Conservation (phyloP, 2,113 vertebrate genomes). For the Ailurus styani region DNA sequence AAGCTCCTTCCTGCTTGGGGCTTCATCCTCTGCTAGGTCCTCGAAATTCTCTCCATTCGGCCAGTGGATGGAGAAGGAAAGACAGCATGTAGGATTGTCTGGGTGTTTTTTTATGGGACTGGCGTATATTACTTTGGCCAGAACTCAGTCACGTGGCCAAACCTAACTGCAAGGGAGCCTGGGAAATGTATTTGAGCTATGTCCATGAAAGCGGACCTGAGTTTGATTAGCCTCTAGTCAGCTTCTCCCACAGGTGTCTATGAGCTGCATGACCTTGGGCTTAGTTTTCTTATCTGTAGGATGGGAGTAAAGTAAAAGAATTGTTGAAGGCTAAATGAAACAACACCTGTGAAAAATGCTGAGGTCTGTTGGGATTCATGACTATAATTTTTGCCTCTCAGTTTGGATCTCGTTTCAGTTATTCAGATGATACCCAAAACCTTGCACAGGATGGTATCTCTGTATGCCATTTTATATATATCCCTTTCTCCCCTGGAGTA, state of each 20-base stretch:
- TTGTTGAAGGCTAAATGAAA: neutral
- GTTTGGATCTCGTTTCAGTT: neutral
- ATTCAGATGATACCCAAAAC: neutral
- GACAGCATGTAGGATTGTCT: neutral
- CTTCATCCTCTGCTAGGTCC: neutral
- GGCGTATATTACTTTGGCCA: neutral
- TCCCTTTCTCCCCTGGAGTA: neutral
- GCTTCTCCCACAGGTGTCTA: neutral
- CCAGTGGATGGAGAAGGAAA: neutral
- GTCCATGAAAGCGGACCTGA: neutral
- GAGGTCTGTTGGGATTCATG: neutral
- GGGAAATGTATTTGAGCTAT: neutral
- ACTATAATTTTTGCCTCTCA: neutral
- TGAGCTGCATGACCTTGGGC: neutral
- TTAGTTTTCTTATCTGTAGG: conserved; percentile 6
- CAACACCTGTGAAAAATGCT: neutral
- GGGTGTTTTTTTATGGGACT: neutral
- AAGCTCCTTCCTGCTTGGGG: neutral
- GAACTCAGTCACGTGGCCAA: conserved; percentile 5
- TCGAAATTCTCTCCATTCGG: neutral
- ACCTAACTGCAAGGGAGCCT: neutral
- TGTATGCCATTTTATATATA: neutral
- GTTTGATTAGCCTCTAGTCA: neutral
- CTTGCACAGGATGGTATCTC: neutral
- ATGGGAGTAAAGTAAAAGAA: neutral